phyloP scores from a whole-genome alignment of 1,140 invertebrate species.

The Samia ricini region DNA sequence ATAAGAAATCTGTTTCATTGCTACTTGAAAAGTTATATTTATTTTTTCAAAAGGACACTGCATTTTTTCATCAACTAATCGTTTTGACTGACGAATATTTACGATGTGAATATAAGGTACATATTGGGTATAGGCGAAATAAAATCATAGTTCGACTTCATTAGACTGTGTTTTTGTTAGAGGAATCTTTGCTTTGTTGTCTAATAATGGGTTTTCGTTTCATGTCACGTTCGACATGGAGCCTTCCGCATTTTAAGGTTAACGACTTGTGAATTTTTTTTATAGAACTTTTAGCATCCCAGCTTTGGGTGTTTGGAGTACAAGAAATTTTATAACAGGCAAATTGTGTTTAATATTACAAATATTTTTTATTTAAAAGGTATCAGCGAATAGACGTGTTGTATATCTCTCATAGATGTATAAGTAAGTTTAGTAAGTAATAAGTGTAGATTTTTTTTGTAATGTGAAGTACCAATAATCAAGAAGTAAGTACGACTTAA shows the following conservation, averaged over 20 bases:
- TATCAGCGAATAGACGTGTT: no score
- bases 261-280: not conserved
- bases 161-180: slow-evolving; percentile 57
- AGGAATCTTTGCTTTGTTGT: slow-evolving; percentile 42
- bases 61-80: slow-evolving; percentile 52
- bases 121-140: slow-evolving; percentile 58
- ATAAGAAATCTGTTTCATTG: not conserved
- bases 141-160: slow-evolving; percentile 66
- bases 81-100: slow-evolving; percentile 75
- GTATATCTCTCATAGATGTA: no score
- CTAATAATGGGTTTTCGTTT: slow-evolving; percentile 48
- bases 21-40: slow-evolving; percentile 26
- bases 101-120: slow-evolving; percentile 62
- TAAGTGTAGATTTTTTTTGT: no score
- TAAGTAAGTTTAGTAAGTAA: no score
- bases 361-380: no score
- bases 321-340: no score
- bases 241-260: slow-evolving; percentile 51
- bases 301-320: no score
- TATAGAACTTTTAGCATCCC: not conserved
- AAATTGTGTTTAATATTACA: no score
- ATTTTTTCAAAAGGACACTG: slow-evolving; percentile 53
- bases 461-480: no score
- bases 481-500: no score
- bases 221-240: slow-evolving; percentile 31